A percentile compares a stretch with the other conserved stretches of the same genome.
These are phyloP conservation scores for Drosophila jambulina DNA, from an alignment of 1,140 invertebrate genomes.

Conservation along the genomic window DNA sequence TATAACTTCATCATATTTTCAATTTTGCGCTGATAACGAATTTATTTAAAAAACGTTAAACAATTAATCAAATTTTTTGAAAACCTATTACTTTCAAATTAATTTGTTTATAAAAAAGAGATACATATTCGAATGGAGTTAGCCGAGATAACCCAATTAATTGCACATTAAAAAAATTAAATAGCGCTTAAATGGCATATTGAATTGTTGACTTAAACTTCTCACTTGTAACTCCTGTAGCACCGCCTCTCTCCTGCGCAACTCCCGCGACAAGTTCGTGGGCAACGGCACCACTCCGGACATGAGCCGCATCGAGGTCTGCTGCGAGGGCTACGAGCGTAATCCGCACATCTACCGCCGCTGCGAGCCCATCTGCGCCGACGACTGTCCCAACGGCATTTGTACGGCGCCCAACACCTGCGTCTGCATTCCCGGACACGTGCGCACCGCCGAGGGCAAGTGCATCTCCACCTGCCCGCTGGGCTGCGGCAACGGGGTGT, in stretches of 20 bases:
- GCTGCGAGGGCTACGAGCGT: conserved; percentile 88
- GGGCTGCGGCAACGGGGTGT: conserved; percentile 85
- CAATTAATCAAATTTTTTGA: neutral
- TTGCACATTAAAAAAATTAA: neutral
- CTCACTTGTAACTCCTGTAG: conserved; percentile 30
- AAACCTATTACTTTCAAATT: neutral
- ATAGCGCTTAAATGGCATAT: neutral
- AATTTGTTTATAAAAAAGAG: no score
- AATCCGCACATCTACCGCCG: conserved; percentile 86
- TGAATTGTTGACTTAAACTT: neutral
- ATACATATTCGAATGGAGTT: no score
- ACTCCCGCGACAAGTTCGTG: conserved; percentile 84
- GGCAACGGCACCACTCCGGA: conserved; percentile 87
- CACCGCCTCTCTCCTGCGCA: conserved; percentile 83
- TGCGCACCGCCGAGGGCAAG: conserved; percentile 82
- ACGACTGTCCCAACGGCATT: conserved; percentile 87
- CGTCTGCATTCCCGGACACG: conserved; percentile 87
- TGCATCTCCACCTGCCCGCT: conserved; percentile 83
- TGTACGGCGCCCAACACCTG: conserved; percentile 88
- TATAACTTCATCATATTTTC: neutral
- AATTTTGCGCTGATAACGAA: no score
- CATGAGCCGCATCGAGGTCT: conserved; percentile 87
- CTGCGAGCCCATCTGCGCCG: conserved; percentile 87
- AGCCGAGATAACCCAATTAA: no score
- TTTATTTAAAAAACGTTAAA: no score